These are phyloP conservation scores for Dendronephthya gigantea DNA, from an alignment of 64 coral and sea anemone genomes.

Conservation along the genomic window DNA sequence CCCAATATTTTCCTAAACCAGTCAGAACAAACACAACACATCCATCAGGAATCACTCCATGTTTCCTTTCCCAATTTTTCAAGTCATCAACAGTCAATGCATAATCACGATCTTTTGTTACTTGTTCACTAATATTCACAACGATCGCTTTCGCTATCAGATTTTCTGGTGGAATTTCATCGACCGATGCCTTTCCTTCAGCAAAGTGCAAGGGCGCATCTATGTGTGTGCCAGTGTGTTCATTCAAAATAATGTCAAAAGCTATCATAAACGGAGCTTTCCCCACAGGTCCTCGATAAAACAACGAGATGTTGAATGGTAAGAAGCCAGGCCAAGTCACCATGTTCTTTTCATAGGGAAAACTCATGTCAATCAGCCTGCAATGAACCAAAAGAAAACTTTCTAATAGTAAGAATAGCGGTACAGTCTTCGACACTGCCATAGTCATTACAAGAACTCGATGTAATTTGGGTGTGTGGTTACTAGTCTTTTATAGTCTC, in stretches of 20 bases:
- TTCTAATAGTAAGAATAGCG: not conserved
- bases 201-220: not conserved
- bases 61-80: conserved; percentile 36
- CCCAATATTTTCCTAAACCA: conserved; percentile 44
- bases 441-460: not conserved
- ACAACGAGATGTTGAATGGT: not conserved
- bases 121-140: not conserved
- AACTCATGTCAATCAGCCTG: not conserved
- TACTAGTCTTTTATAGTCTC: no score
- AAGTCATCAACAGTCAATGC: conserved; percentile 46
- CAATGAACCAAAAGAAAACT: not conserved
- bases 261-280: not conserved
- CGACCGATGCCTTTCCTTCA: not conserved
- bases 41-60: conserved; percentile 52
- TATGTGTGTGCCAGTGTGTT: not conserved
- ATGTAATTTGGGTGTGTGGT: not conserved
- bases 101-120: conserved; percentile 17
- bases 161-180: conserved; percentile 9
- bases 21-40: conserved; percentile 34
- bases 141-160: not conserved
- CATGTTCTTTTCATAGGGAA: not conserved
- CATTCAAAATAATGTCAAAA: not conserved
- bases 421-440: not conserved
- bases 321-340: not conserved
- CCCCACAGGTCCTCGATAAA: not conserved